Evolutionary conservation across 2,797 vertebrate species (phyloP), one percentile per base, ranked within the genome.

Genomic region (Phrynocephalus forsythii): DNA sequence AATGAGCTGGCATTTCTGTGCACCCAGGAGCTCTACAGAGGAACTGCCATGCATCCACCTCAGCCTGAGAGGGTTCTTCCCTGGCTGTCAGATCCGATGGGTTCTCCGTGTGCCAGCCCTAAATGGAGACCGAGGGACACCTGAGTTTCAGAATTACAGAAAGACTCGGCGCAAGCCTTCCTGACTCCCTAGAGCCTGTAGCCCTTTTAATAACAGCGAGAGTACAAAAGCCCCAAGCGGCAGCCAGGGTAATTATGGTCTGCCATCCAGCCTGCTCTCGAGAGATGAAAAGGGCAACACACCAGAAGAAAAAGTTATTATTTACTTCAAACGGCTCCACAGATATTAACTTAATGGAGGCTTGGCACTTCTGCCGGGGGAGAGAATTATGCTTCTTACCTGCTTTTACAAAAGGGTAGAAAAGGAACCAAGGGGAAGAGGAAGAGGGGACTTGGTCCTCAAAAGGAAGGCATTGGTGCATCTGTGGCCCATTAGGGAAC

Each of bases 291-390:
- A 72, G 87, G 82, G 82, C 82, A 84, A 15, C 8, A 9, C 7
- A 20, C 15, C 7, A 13, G 48, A 22, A 60, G 60, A 50, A 66
- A 83, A 80, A 66, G 44, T 80, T 52, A 84, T 88, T 88, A 84
- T 88, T 88, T 79, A 88, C 82, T 88, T 88, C 82, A 84, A 84
- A 88, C 69, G 48, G 68, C 56, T 80, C 82, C 77, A 79, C 3
- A n/a, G 87, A 80, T 80, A 88, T 84, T 88, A 84, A 80, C 56
- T 84, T 84, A 52, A 88, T 84, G 77, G 82, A 88, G 69, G 82
- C 26, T 66, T 75, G 82, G 52, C 56, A 38, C 82, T 60, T 78
- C 87, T 73, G 77, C 82, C 56, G 28, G 52, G 67, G 82, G 28
- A 38, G 20, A 22, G 50, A 88, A 80, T 60, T 50, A 80, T 1